Evolutionary conservation across 2,797 vertebrate genomes (phyloP).

Genomic region (Pipistrellus pygmaeus): DNA sequence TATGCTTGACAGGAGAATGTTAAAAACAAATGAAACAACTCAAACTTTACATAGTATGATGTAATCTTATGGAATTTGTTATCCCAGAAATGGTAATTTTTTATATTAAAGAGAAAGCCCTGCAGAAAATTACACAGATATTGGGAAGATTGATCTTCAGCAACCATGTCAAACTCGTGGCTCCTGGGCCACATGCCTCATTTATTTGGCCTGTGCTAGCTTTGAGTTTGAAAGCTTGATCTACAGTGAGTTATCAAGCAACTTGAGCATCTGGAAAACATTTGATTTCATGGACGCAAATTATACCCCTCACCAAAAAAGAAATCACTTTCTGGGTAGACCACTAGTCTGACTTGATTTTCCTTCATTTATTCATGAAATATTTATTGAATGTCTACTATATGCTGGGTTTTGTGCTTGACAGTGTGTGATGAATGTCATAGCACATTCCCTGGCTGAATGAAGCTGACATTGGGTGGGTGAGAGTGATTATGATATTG

Average conservation of each 20-base stretch:
- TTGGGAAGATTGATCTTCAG: background rate
- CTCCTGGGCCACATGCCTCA: too few species aligned
- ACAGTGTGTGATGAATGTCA: constrained; percentile 28
- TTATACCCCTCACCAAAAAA: background rate
- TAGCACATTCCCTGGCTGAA: background rate
- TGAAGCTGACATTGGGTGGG: background rate
- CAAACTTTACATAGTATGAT: background rate
- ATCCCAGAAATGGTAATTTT: background rate
- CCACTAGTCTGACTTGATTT: constrained; percentile 53
- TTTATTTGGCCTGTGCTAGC: too few species aligned
- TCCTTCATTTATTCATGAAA: constrained; percentile 61
- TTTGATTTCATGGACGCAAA: background rate
- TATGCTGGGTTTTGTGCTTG: constrained; percentile 28
- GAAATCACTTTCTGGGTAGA: constrained; percentile 10
- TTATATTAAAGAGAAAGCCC: background rate
- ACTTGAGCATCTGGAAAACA: background rate
- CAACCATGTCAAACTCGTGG: too few species aligned
- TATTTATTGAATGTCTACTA: constrained; percentile 53
- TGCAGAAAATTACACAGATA: background rate
- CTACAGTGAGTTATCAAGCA: background rate
- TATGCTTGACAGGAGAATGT: constrained; percentile 9
- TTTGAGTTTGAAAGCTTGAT: background rate
- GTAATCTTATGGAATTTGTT: background rate
- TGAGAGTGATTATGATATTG: background rate
- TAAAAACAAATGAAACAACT: background rate